phyloP scores from a whole-genome alignment of 2,113 vertebrate species.

The Spea multiplicata region DNA sequence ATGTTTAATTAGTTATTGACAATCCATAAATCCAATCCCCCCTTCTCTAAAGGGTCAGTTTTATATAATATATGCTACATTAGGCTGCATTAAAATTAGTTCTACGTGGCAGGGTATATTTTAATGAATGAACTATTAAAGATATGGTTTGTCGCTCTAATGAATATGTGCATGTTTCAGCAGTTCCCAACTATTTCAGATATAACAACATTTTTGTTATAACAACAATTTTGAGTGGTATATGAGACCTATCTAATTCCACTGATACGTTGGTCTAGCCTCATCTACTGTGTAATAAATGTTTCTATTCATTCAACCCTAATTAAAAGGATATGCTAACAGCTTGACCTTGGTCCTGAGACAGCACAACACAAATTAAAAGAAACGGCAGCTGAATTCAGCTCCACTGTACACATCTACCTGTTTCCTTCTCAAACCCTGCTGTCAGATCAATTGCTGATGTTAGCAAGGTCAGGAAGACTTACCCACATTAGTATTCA shows the following conservation, averaged over 20 bases:
- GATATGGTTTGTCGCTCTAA: neutral
- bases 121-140: too few relatives aligned
- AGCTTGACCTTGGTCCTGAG: slow-evolving; percentile 14
- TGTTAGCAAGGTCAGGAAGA: slow-evolving; percentile 40
- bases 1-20: too few relatives aligned
- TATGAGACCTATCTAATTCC: slow-evolving; percentile 17
- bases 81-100: too few relatives aligned
- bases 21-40: too few relatives aligned
- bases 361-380: slow-evolving; percentile 18
- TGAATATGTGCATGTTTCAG: slow-evolving; percentile 35
- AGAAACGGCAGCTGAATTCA: slow-evolving; percentile 29
- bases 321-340: slow-evolving; percentile 18
- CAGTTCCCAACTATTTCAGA: slow-evolving; percentile 33
- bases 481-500: slow-evolving; percentile 28
- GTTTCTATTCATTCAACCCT: slow-evolving; percentile 10
- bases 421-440: slow-evolving; percentile 7
- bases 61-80: too few relatives aligned
- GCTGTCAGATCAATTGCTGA: slow-evolving; percentile 32
- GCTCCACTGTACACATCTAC: slow-evolving; percentile 15
- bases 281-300: slow-evolving; percentile 22
- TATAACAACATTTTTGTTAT: slow-evolving; percentile 10
- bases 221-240: slow-evolving; percentile 1
- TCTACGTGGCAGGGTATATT: too few relatives aligned
- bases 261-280: neutral
- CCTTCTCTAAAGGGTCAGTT: too few relatives aligned